These are phyloP conservation scores for Montipora cactus DNA, from an alignment of 64 coral and sea anemone genomes.

Conservation along the genomic window DNA sequence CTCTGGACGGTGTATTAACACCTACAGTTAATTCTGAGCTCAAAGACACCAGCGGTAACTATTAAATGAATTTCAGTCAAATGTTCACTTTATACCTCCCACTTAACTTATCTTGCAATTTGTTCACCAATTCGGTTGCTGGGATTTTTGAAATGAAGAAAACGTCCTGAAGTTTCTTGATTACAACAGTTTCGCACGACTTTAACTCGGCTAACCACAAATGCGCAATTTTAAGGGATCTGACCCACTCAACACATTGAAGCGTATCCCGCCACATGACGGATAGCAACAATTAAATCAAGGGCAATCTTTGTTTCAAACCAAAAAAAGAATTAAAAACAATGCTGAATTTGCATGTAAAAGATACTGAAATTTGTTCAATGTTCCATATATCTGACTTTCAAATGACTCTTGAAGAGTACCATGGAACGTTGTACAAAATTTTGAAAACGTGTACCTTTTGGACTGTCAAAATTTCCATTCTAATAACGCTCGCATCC, in stretches of 20 bases:
- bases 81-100: not conserved
- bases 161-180: not conserved
- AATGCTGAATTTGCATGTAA: constrained; percentile 29
- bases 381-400: not conserved
- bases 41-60: not conserved
- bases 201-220: not conserved
- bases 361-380: constrained; percentile 5
- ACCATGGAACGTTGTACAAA: too few relatives aligned
- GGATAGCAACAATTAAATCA: not conserved
- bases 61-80: not conserved
- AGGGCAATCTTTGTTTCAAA: not conserved
- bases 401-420: not conserved
- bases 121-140: too few relatives aligned
- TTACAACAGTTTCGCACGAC: not conserved
- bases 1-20: not conserved
- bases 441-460: too few relatives aligned
- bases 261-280: not conserved
- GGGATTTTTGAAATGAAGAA: not conserved
- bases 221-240: not conserved
- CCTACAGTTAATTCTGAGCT: not conserved
- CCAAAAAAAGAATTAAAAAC: constrained; percentile 5
- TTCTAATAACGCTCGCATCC: too few relatives aligned
- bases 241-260: not conserved
- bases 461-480: too few relatives aligned
- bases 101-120: not conserved